Evolutionary conservation across 2,113 vertebrate species (phyloP), one percentile per base, ranked within the genome.

Genomic region (Boleophthalmus pectinirostris): DNA sequence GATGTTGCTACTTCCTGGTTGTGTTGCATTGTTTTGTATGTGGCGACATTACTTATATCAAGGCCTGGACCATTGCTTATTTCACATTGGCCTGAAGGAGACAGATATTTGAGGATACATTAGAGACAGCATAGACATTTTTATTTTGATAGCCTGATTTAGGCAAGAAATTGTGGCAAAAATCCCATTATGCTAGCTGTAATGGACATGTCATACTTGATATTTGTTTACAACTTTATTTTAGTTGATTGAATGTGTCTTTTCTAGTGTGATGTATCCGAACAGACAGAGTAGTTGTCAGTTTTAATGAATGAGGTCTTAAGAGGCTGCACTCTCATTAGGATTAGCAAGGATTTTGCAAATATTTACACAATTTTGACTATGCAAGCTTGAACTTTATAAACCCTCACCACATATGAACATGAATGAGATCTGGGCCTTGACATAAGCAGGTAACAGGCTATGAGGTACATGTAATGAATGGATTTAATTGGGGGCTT

Each of bases 1-100:
- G 74, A 74, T 66, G 85, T 84, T 66, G 66, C 61, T 64, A 82
- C 57, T 84, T 58, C 75, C 70, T 58, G 69, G 72, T 69, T 75
- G 33, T 70, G 64, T 65, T 51, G 24, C 68, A 38, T 69, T 68
- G 24, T 75, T 83, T 56, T 84, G 80, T 82, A 10, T 9, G 49
- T 77, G 46, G 45, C 78, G 85, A 80, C 78, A 66, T 88, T 77
- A 81, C 81, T 84, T 85, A 89, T 79, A 73, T 80, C 74, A 74
- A 21, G 82, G 75, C 78, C 73, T 66, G 66, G 74, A 85, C 75
- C 80, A 85, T 85, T 79, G 79, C 73, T 85, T 70, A 24, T 82
- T 75, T 80, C 43, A 64, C 73, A 80, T 75, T 80, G 77, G 54
- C 78, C 83, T 63, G 69, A 74, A 85, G 74, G 68, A 77, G 61